Base-by-base conservation (phyloP, 2,888 invertebrate species). In the Acrobasis suavella region DNA sequence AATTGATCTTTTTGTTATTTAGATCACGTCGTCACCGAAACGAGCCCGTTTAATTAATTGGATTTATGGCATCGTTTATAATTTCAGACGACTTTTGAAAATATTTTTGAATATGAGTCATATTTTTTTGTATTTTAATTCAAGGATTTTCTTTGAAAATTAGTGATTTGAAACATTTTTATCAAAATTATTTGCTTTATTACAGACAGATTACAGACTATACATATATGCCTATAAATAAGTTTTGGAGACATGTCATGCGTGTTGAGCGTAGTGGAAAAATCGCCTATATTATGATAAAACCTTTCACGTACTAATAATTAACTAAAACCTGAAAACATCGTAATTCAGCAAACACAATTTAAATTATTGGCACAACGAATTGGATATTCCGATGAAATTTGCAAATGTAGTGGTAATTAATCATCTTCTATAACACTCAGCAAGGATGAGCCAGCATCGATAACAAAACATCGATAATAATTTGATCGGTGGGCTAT, bases 11-110 rank as follows among this genome's bases (percentile, higher is more conserved):
- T 69, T 74, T 71, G 74, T 74, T 72, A 78, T 75, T 76, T 72
- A 71, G 73, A 74, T 76, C 78, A 77, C 78, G 77, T 70, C 64
- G 42, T 62, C 59, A 32, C 67, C 67, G 60, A 59, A 58, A 54
- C 62, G 59, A 58, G 42, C 58, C 50, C 70, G 68, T 74, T 70
- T 78, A 84, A 85, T 85, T 88, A 88, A 89, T 87, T 87, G 83
- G 82, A 78, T 87, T 80, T 76, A 80, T 75, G 72, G 76, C 75
- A 77, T 76, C 80, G 71, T 75, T 77, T 72, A 75, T 78, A 78
- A 79, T 81, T 80, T 78, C 78, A 72, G 72, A 71, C 72, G 72
- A 76, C 73, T 63, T 60, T 51, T 54, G 52, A 73, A 32, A 32
- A 32, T 7, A 32, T 76, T 79, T 73, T 71, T 67, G 71, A 46